Percentiles rank a stretch among this genome's conserved stretches.
These are phyloP conservation scores for Campopleginae sp. DNA, from an alignment of 2,888 invertebrate genomes.

Conservation along the genomic window DNA sequence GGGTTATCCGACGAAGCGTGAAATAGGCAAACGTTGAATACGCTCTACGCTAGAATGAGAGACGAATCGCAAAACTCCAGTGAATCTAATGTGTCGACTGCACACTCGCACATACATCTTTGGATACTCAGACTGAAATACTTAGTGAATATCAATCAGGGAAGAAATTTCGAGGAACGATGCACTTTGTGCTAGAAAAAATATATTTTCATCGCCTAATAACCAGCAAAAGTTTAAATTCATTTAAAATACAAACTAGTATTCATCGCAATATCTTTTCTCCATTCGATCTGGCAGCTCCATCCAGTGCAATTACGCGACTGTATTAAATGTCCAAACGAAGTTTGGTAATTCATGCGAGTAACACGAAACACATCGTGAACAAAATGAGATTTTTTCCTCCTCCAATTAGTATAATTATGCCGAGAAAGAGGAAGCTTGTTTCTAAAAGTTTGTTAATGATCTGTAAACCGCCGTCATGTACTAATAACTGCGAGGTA, in stretches of 20 bases:
- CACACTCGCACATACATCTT: conserved; percentile 18
- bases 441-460: conserved; percentile 65
- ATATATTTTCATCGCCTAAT: not conserved
- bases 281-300: not conserved
- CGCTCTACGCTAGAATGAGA: conserved; percentile 41
- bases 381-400: conserved; percentile 12
- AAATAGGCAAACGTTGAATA: conserved; percentile 60
- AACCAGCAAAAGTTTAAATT: not conserved
- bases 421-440: conserved; percentile 25
- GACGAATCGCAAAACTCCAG: conserved; percentile 48
- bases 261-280: not conserved
- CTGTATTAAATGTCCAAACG: not conserved
- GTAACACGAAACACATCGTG: conserved; percentile 35
- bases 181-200: not conserved
- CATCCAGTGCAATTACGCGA: not conserved
- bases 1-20: conserved; percentile 62
- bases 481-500: conserved; percentile 5
- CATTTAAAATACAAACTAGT: not conserved
- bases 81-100: conserved; percentile 60
- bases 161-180: not conserved
- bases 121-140: not conserved
- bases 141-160: conserved; percentile 32
- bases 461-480: conserved; percentile 62
- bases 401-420: conserved; percentile 62
- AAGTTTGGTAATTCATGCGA: conserved; percentile 14